These are phyloP conservation scores for Pimephales promelas DNA, from an alignment of 2,113 vertebrate genomes.

Conservation along the genomic window DNA sequence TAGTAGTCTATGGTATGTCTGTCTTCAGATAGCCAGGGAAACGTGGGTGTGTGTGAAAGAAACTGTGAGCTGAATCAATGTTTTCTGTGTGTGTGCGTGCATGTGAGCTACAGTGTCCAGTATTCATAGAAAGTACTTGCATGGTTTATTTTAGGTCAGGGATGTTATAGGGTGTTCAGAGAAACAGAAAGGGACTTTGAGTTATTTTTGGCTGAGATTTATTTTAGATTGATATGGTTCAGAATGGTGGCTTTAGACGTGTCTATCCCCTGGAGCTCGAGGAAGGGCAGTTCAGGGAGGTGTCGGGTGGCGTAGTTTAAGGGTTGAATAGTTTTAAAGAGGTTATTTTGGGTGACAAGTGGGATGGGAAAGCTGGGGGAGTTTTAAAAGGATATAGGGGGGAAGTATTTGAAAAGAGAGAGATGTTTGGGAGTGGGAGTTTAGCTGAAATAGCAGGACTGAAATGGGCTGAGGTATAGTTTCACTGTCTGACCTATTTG, in stretches of 20 bases:
- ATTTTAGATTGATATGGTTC: background rate
- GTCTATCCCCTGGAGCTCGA: conserved; percentile 14
- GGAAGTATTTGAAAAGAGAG: background rate
- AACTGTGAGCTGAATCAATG: background rate
- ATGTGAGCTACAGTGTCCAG: background rate
- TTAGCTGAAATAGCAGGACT: background rate
- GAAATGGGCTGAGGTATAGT: conserved; percentile 10
- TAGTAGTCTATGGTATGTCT: background rate
- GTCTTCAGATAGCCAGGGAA: background rate
- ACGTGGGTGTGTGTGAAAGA: conserved; percentile 10
- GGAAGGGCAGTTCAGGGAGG: background rate
- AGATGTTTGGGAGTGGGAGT: background rate
- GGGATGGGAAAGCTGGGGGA: background rate
- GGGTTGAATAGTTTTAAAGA: background rate
- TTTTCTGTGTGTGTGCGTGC: background rate
- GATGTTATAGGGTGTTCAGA: conserved; percentile 12
- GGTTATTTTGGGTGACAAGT: conserved; percentile 6
- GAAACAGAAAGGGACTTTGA: background rate
- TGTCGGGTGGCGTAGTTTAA: background rate
- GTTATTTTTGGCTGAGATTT: conserved; percentile 25
- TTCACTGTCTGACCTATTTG: conserved; percentile 53
- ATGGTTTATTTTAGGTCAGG: background rate
- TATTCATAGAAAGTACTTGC: conserved; percentile 1
- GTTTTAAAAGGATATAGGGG: background rate
- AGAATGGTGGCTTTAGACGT: background rate